Evolutionary conservation across 2,797 vertebrate genomes (phyloP).

Genomic region (Lycodopsis pacificus): DNA sequence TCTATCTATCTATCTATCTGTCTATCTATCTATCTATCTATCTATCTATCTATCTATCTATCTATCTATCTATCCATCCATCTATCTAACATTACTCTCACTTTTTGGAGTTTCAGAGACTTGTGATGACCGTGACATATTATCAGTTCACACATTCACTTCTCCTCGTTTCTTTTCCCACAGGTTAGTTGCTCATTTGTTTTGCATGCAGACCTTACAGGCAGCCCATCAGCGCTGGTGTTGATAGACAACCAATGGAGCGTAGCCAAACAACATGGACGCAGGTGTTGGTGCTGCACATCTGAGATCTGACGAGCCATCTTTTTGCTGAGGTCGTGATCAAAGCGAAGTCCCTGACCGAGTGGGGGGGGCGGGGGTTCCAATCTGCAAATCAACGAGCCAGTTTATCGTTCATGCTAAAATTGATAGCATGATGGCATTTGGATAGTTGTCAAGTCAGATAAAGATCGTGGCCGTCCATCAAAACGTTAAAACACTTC

Average conservation of each 20-base stretch:
- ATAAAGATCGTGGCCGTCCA: constrained; percentile 70
- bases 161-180: constrained; percentile 29
- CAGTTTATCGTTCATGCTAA: constrained; percentile 69
- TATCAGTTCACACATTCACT: constrained; percentile 16
- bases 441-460: constrained; percentile 69
- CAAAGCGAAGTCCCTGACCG: constrained; percentile 71
- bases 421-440: constrained; percentile 74
- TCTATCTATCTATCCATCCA: neutral
- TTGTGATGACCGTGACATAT: neutral
- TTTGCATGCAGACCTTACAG: constrained; percentile 59
- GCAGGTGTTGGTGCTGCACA: constrained; percentile 77
- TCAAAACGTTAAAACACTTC: constrained; percentile 64
- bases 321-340: constrained; percentile 66
- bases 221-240: constrained; percentile 63
- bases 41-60: too few species aligned
- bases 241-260: constrained; percentile 72
- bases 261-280: constrained; percentile 78
- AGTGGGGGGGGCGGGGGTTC: constrained; percentile 17
- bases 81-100: neutral
- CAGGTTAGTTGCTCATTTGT: constrained; percentile 70
- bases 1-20: too few species aligned
- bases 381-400: constrained; percentile 62
- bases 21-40: too few species aligned
- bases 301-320: constrained; percentile 63
- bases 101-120: neutral